These are phyloP conservation scores for Pediacus dermestoides DNA, from an alignment of 2,888 invertebrate genomes.

Conservation along the genomic window DNA sequence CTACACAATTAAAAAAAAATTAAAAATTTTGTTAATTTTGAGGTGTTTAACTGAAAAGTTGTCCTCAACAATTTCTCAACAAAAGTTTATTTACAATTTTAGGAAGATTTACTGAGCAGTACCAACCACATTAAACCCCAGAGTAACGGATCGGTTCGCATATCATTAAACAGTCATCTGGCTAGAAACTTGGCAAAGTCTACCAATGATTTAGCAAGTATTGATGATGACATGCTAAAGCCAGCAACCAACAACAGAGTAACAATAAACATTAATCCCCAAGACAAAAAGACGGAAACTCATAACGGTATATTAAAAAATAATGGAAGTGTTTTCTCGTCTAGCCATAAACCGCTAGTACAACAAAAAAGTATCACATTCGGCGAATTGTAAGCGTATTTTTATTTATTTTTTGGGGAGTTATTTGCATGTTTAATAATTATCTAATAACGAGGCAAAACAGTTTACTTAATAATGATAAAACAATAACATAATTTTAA, in stretches of 20 bases:
- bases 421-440: too few relatives aligned
- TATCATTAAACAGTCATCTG: slow-evolving; percentile 42
- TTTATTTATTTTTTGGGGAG: slow-evolving; percentile 3
- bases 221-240: slow-evolving; percentile 27
- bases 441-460: too few relatives aligned
- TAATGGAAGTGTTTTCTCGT: slow-evolving; percentile 34
- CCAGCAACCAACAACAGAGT: slow-evolving; percentile 39
- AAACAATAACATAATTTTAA: too few relatives aligned
- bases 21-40: too few relatives aligned
- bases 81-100: too few relatives aligned
- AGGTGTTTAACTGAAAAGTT: too few relatives aligned
- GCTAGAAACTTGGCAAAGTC: slow-evolving; percentile 44
- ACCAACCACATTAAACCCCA: slow-evolving; percentile 42
- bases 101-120: slow-evolving; percentile 44
- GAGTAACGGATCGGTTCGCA: slow-evolving; percentile 46
- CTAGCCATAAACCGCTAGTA: slow-evolving; percentile 39
- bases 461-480: too few relatives aligned
- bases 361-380: slow-evolving; percentile 52
- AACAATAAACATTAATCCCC: slow-evolving; percentile 43
- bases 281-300: slow-evolving; percentile 39
- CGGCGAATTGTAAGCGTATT: slow-evolving; percentile 49
- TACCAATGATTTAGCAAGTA: slow-evolving; percentile 38
- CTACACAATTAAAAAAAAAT: too few relatives aligned
- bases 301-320: slow-evolving; percentile 56
- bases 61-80: too few relatives aligned